These are phyloP conservation scores for Coelinius sp. DNA, from an alignment of 2,888 invertebrate species.

Conservation along the genomic window DNA sequence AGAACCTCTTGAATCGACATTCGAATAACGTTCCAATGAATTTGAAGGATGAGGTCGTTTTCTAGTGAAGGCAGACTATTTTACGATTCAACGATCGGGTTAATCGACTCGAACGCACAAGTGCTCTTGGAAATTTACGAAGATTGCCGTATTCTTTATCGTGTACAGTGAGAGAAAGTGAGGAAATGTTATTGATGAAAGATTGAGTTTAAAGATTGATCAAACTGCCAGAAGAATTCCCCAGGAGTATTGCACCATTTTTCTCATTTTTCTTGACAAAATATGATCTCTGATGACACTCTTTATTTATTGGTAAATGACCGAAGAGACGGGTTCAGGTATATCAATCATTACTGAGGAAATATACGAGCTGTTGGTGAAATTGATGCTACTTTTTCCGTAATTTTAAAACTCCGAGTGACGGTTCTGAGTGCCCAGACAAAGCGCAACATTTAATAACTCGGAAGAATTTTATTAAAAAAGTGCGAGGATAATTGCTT, in stretches of 20 bases:
- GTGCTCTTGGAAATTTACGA: neutral
- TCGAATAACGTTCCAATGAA: neutral
- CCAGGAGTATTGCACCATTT: neutral
- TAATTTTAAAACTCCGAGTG: neutral
- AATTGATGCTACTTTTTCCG: neutral
- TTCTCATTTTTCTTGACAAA: neutral
- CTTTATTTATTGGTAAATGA: neutral
- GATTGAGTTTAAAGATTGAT: neutral
- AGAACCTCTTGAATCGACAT: neutral
- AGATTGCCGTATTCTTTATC: neutral
- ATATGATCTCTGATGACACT: neutral
- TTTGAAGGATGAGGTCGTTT: neutral
- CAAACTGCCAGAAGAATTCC: neutral
- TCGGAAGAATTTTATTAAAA: slow-evolving; percentile 1
- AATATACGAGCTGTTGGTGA: neutral
- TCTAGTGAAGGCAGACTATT: neutral
- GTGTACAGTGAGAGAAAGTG: too few species aligned
- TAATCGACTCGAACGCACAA: slow-evolving; percentile 15
- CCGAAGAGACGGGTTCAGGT: neutral
- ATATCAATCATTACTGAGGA: too few species aligned
- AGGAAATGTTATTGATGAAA: neutral
- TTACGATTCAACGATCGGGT: neutral
- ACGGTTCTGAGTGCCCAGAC: neutral
- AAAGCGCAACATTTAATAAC: slow-evolving; percentile 13
- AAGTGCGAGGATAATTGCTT: neutral